phyloP scores from a whole-genome alignment of 2,888 invertebrate species.

The Stenichneumon culpator region DNA sequence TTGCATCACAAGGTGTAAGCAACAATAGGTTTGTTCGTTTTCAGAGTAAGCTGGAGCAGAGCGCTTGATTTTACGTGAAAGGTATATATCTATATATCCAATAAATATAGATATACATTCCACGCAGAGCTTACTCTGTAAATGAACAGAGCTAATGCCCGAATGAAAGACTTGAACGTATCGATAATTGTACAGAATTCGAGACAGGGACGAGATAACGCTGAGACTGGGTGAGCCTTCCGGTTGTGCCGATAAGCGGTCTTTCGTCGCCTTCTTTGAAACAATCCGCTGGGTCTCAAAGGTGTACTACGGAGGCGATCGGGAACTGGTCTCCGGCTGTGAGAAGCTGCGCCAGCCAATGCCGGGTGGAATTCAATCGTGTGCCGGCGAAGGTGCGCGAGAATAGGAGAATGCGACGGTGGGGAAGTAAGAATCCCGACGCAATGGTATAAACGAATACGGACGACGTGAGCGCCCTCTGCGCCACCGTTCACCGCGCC shows the following conservation, averaged over 20 bases:
- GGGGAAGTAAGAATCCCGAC: slow-evolving; percentile 3
- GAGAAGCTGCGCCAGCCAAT: slow-evolving; percentile 3
- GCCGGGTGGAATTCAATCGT: slow-evolving; percentile 49
- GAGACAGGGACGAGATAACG: neutral
- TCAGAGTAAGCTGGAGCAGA: too few species aligned
- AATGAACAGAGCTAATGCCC: neutral
- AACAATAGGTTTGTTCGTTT: too few species aligned
- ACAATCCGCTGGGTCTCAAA: neutral
- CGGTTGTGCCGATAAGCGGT: neutral
- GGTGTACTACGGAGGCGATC: neutral
- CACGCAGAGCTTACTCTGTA: too few species aligned
- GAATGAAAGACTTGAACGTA: neutral
- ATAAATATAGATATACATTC: too few species aligned
- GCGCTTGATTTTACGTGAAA: too few species aligned
- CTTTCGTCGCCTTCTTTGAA: neutral
- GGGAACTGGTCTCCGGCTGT: neutral
- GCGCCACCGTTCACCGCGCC: slow-evolving; percentile 3
- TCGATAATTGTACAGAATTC: neutral
- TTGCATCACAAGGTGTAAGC: too few species aligned
- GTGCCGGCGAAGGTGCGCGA: slow-evolving; percentile 53
- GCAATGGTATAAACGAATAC: neutral
- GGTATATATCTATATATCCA: too few species aligned
- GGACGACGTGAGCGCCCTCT: slow-evolving; percentile 9
- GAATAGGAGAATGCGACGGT: slow-evolving; percentile 19
- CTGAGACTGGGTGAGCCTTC: neutral